Evolutionary conservation across 2,113 vertebrate genomes (phyloP).

Genomic region (Azemiops feae): DNA sequence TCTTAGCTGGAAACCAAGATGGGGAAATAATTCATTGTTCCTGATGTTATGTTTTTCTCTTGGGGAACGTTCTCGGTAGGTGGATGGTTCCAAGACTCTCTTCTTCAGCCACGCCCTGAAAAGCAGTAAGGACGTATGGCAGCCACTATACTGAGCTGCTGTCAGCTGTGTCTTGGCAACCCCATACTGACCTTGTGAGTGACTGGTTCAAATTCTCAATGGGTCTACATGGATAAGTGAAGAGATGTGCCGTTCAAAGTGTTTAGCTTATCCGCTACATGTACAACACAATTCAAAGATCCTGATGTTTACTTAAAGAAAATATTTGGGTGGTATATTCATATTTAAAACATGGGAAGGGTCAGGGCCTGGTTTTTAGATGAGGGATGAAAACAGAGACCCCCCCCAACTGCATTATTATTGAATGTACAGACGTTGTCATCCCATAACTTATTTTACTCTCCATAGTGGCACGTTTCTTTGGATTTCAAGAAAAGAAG

Average conservation of each 20-base stretch:
- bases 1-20: neutral
- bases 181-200: constrained; percentile 30
- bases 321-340: constrained; percentile 7
- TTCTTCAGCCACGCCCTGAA: neutral
- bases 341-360: neutral
- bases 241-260: neutral
- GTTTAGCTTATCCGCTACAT: constrained; percentile 29
- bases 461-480: neutral
- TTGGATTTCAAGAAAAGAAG: neutral
- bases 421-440: constrained; percentile 16
- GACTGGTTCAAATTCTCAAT: constrained; percentile 32
- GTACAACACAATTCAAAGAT: constrained; percentile 24
- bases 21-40: neutral
- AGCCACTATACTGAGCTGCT: constrained; percentile 37
- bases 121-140: constrained; percentile 46
- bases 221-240: constrained; percentile 26
- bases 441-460: neutral
- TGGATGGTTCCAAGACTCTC: neutral
- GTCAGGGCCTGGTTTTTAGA: neutral
- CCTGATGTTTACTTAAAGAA: constrained; percentile 11
- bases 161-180: constrained; percentile 24
- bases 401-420: constrained; percentile 8
- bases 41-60: neutral
- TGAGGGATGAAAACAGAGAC: neutral
- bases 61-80: neutral